Percentiles rank a stretch among this genome's conserved stretches.
Evolutionary conservation across 1,140 invertebrate genomes (phyloP).

Genomic region (Brachionus rotundiformis): DNA sequence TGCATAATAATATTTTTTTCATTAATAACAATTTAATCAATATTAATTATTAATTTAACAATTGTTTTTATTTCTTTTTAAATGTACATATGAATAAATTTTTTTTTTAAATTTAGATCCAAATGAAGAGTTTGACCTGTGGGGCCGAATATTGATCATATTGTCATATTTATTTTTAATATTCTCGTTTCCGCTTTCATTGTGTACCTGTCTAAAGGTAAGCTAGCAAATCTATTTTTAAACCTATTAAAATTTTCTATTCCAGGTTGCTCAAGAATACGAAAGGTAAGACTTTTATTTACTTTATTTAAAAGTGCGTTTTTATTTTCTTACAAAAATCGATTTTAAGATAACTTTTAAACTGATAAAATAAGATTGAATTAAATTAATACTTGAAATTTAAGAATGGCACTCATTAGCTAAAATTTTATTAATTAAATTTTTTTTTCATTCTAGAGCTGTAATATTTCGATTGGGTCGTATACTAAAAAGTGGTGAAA

Average conservation of each 20-base stretch:
- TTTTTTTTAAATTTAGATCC: slow-evolving; percentile 19
- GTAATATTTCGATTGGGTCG: slow-evolving; percentile 53
- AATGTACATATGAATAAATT: neutral
- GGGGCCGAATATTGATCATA: slow-evolving; percentile 18
- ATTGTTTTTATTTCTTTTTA: too few species aligned
- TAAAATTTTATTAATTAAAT: neutral
- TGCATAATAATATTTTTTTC: too few species aligned
- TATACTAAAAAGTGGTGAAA: neutral
- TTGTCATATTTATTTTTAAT: slow-evolving; percentile 40
- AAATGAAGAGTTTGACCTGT: slow-evolving; percentile 31
- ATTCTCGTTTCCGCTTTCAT: slow-evolving; percentile 45
- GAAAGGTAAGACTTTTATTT: too few species aligned
- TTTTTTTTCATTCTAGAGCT: slow-evolving; percentile 56
- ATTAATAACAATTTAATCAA: too few species aligned
- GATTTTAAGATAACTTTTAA: neutral
- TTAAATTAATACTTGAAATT: slow-evolving; percentile 6
- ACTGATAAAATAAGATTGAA: slow-evolving; percentile 1
- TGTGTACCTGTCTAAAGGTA: slow-evolving; percentile 42
- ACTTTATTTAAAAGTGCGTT: too few species aligned
- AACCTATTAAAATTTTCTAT: slow-evolving; percentile 3
- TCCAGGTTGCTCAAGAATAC: slow-evolving; percentile 61
- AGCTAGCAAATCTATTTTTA: neutral
- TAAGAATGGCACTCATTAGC: slow-evolving; percentile 7
- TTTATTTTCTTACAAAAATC: slow-evolving; percentile 28
- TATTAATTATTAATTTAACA: too few species aligned